phyloP scores from a whole-genome alignment of 2,797 vertebrate genomes.

The Remorina albescens region DNA sequence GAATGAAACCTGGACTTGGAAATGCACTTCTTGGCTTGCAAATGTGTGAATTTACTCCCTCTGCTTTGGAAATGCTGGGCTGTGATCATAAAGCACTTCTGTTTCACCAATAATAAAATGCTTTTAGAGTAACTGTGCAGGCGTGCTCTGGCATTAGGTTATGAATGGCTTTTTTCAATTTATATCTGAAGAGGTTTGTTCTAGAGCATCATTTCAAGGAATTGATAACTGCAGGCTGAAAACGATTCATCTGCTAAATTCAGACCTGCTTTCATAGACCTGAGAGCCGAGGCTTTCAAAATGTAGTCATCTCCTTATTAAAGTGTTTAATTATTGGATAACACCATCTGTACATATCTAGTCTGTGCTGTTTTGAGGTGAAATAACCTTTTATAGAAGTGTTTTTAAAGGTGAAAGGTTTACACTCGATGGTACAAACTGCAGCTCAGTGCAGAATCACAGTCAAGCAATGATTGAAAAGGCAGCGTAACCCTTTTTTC shows the following conservation, averaged over 20 bases:
- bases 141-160: constrained; percentile 30
- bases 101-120: constrained; percentile 20
- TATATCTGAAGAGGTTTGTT: constrained; percentile 70
- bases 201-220: constrained; percentile 64
- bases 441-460: constrained; percentile 61
- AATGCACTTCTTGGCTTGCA: not conserved
- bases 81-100: constrained; percentile 6
- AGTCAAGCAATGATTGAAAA: constrained; percentile 65
- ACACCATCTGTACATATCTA: too few relatives aligned
- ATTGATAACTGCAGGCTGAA: constrained; percentile 58
- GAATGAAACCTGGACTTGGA: constrained; percentile 10
- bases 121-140: constrained; percentile 34
- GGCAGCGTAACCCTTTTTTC: constrained; percentile 46
- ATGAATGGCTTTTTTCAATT: constrained; percentile 74
- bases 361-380: not conserved
- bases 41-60: constrained; percentile 1
- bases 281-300: constrained; percentile 7
- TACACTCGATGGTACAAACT: constrained; percentile 41
- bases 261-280: constrained; percentile 21
- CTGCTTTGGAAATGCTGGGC: not conserved
- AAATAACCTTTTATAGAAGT: constrained; percentile 3
- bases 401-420: constrained; percentile 47
- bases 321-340: constrained; percentile 4
- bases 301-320: constrained; percentile 19
- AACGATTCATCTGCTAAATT: constrained; percentile 45